phyloP scores from a whole-genome alignment of 1,140 invertebrate genomes.

The Temnothorax curvispinosus region DNA sequence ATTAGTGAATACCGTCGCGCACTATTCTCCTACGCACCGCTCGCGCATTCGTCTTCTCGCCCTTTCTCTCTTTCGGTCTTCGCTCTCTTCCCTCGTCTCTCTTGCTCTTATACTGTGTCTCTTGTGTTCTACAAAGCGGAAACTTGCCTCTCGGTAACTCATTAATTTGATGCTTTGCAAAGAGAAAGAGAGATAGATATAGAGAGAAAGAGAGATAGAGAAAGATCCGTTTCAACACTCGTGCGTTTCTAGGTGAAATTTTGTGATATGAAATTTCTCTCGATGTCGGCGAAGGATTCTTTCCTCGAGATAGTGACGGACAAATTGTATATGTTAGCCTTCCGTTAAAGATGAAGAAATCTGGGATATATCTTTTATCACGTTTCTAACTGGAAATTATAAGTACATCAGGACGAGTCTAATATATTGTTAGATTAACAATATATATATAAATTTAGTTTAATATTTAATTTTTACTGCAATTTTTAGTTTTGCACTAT shows the following conservation, averaged over 20 bases:
- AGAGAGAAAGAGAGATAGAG: background rate
- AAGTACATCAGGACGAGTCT: background rate
- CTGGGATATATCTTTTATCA: background rate
- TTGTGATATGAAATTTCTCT: slow-evolving; percentile 7
- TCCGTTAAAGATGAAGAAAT: slow-evolving; percentile 7
- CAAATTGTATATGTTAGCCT: slow-evolving; percentile 23
- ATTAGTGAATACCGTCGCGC: slow-evolving; percentile 59
- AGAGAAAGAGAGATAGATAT: background rate
- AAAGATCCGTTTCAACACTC: slow-evolving; percentile 42
- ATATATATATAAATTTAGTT: background rate
- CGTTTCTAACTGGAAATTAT: background rate
- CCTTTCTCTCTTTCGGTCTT: slow-evolving; percentile 9
- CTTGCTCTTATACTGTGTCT: background rate
- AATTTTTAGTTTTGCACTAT: background rate
- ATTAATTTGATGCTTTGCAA: slow-evolving; percentile 66
- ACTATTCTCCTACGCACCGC: slow-evolving; percentile 52
- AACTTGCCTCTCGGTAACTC: slow-evolving; percentile 63
- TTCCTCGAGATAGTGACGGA: background rate
- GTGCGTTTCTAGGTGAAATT: slow-evolving; percentile 43
- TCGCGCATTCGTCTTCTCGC: background rate
- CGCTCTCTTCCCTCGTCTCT: slow-evolving; percentile 8
- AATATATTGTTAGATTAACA: background rate
- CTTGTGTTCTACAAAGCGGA: slow-evolving; percentile 52
- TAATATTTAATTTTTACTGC: background rate
- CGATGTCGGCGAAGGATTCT: slow-evolving; percentile 15